These are phyloP conservation scores for Brachirus orientalis DNA, from an alignment of 2,113 vertebrate genomes.

Conservation along the genomic window DNA sequence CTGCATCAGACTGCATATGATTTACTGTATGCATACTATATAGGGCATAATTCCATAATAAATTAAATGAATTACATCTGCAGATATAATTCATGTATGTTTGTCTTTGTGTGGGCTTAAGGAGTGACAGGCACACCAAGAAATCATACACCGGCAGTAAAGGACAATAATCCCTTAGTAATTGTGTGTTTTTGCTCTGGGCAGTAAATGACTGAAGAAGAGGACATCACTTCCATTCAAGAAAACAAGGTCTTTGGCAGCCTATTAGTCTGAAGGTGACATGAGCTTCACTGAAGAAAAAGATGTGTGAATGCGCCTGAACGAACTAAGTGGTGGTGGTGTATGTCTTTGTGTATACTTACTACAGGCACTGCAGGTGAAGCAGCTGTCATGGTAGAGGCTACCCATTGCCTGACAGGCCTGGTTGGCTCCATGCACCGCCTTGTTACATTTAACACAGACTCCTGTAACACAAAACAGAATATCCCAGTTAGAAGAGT, in stretches of 20 bases:
- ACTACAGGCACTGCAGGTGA: conserved; percentile 97
- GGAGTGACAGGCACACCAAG: conserved; percentile 67
- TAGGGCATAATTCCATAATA: background rate
- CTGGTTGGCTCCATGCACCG: conserved; percentile 91
- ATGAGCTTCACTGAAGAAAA: conserved; percentile 11
- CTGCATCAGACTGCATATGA: background rate
- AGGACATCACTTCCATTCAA: conserved; percentile 43
- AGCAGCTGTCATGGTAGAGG: conserved; percentile 94
- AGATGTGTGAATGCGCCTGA: conserved; percentile 22
- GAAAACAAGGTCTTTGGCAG: conserved; percentile 22
- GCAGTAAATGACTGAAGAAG: conserved; percentile 25
- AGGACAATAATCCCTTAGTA: conserved; percentile 58
- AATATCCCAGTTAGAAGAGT: conserved; percentile 13
- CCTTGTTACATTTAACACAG: conserved; percentile 93
- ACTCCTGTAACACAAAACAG: conserved; percentile 79
- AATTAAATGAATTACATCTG: background rate
- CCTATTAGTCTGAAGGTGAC: conserved; percentile 26
- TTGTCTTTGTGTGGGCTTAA: conserved; percentile 52
- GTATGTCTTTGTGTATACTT: conserved; percentile 75
- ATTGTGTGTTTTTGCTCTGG: conserved; percentile 43
- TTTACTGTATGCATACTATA: background rate
- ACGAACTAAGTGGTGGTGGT: conserved; percentile 3
- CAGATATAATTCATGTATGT: conserved; percentile 1
- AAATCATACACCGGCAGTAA: conserved; percentile 66
- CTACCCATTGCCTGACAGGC: conserved; percentile 98